These are phyloP conservation scores for Apodemia duryi DNA, from an alignment of 2,888 invertebrate genomes.

Conservation along the genomic window DNA sequence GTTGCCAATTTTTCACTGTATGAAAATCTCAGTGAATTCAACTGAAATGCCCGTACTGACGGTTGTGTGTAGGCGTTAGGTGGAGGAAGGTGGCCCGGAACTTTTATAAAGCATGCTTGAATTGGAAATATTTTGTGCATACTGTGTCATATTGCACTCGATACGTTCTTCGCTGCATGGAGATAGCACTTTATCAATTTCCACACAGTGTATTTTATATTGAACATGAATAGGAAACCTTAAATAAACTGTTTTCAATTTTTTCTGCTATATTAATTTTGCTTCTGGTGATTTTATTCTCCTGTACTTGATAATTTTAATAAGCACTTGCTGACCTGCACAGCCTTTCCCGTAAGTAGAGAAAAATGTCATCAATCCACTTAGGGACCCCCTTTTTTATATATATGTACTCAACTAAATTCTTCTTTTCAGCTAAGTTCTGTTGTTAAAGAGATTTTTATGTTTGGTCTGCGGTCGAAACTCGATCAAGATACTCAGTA, in stretches of 20 bases:
- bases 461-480: too few relatives aligned
- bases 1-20: conserved; percentile 21
- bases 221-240: conserved; percentile 2
- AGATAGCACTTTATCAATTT: conserved; percentile 14
- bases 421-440: too few relatives aligned
- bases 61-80: conserved; percentile 2
- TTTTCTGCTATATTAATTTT: not conserved
- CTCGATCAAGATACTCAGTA: too few relatives aligned
- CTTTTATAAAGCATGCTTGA: conserved; percentile 17
- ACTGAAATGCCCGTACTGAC: conserved; percentile 18
- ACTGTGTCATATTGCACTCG: conserved; percentile 17
- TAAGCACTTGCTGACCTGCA: too few relatives aligned
- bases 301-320: too few relatives aligned
- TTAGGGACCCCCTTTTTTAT: too few relatives aligned
- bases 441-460: too few relatives aligned
- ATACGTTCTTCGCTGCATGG: conserved; percentile 16
- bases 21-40: conserved; percentile 22
- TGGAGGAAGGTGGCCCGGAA: conserved; percentile 11
- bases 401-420: too few relatives aligned
- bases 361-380: too few relatives aligned
- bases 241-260: not conserved
- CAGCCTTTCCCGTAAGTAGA: too few relatives aligned
- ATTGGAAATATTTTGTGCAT: conserved; percentile 16
- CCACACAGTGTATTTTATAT: conserved; percentile 14
- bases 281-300: too few relatives aligned